These are phyloP conservation scores for Zaprionus camerounensis DNA, from an alignment of 1,140 invertebrate species.

Conservation along the genomic window DNA sequence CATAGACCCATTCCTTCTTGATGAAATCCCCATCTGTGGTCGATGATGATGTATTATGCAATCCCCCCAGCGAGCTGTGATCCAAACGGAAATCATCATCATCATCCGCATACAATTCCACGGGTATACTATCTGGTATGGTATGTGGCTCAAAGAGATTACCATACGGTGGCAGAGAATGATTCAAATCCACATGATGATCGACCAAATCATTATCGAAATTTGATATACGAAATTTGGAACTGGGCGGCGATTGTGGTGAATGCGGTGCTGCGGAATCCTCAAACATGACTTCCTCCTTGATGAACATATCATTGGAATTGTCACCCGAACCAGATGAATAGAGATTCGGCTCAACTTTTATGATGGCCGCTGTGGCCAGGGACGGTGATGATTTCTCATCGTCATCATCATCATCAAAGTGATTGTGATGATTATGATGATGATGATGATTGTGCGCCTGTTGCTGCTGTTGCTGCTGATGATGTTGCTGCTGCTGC, in stretches of 20 bases:
- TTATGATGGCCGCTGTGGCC: constrained; percentile 81
- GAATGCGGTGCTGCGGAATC: constrained; percentile 79
- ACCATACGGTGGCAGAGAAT: constrained; percentile 76
- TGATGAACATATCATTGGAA: constrained; percentile 83
- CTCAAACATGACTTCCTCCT: constrained; percentile 81
- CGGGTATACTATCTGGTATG: constrained; percentile 82
- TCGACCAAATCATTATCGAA: constrained; percentile 79
- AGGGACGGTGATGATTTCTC: constrained; percentile 83
- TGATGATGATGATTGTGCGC: constrained; percentile 45
- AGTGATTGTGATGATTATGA: constrained; percentile 73
- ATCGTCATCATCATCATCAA: constrained; percentile 81
- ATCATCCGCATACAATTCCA: constrained; percentile 79
- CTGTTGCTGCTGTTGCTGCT: constrained; percentile 24
- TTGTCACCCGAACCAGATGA: constrained; percentile 80
- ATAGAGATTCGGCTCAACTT: constrained; percentile 82
- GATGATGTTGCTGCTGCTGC: constrained; percentile 20
- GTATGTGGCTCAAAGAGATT: constrained; percentile 83
- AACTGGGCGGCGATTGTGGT: constrained; percentile 79
- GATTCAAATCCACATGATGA: constrained; percentile 78
- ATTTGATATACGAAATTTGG: constrained; percentile 82
- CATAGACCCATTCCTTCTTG: constrained; percentile 83
- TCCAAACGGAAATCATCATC: constrained; percentile 82
- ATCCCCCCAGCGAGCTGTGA: constrained; percentile 75
- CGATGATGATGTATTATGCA: constrained; percentile 77
- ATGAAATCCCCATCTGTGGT: constrained; percentile 82